Base-by-base conservation (phyloP, 1,140 invertebrate genomes). In the Papilio polytes region DNA sequence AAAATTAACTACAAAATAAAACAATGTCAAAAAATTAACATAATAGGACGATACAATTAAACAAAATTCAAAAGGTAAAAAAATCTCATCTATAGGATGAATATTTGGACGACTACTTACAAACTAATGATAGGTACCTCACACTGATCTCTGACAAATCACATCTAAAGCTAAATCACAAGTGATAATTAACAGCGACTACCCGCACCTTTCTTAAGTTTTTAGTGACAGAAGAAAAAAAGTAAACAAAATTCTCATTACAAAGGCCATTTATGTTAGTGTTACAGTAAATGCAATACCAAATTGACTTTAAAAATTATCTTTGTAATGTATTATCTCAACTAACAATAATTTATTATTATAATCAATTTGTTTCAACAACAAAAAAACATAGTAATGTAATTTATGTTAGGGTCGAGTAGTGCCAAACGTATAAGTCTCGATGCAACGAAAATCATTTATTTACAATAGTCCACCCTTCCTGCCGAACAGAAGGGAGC, bases 381-480 rank as follows among this genome's bases (percentile, higher is more conserved):
- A n/a, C n/a, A 31, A 70, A 6, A 70, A 31, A 1, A 18, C 3
- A 31, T 36, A 70, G 12, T 15, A 70, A 31, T 18, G 63, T 70
- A 26, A 70, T 31, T 15, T 18, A 26, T 3, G 12, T 22, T 26
- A 26, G 59, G 26, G 63, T 8, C 63, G 63, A 70, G 22, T 31
- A 31, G 26, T 26, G 63, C 63, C 63, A 15, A 31, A 70, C 63
- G 22, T 66, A 36, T 70, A 70, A 70, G 26, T 70, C 26, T 70
- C 63, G 63, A 31, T 70, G 76, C 48, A 53, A 78, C 22, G 20
- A 76, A 26, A 46, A 20, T 48, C 13, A 31, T 22, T 78, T 78
- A 78, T 80, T 83, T 85, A 98, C 83, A 98, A 96, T 83, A 98
- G 95, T 18, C 98, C 97, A 70, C 97, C 98, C 89, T 98, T 98